Conservation (phyloP, 2,113 vertebrate species). For the Lutjanus erythropterus region DNA sequence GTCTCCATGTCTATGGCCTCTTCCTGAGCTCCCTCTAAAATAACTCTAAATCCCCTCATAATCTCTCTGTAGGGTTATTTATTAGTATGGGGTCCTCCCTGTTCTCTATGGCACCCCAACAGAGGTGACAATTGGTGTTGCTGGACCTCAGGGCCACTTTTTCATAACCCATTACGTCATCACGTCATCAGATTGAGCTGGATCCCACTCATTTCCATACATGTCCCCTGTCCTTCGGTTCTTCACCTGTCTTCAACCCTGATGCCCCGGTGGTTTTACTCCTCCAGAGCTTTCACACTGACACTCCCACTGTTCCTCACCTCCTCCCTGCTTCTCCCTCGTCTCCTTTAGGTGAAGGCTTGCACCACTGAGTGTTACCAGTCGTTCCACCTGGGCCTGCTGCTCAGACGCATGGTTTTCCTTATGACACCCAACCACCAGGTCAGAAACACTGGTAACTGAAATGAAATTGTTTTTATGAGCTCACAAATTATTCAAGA, state of each 20-base stretch:
- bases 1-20: constrained; percentile 29
- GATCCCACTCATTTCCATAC: constrained; percentile 11
- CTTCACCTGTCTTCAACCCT: not conserved
- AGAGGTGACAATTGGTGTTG: constrained; percentile 74
- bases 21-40: constrained; percentile 28
- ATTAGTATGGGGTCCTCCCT: constrained; percentile 28
- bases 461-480: not conserved
- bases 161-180: constrained; percentile 26
- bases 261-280: constrained; percentile 1
- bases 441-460: constrained; percentile 78
- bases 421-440: constrained; percentile 93
- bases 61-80: constrained; percentile 22
- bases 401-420: constrained; percentile 92
- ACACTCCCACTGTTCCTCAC: constrained; percentile 8
- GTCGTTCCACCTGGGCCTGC: constrained; percentile 83
- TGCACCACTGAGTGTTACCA: constrained; percentile 86
- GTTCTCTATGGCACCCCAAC: constrained; percentile 53
- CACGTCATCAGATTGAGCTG: constrained; percentile 8
- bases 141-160: constrained; percentile 55
- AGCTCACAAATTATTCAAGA: not conserved
- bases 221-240: not conserved
- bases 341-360: constrained; percentile 75
- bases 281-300: constrained; percentile 19
- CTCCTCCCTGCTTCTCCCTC: constrained; percentile 16
- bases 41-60: constrained; percentile 36